These are phyloP conservation scores for Hydrophis major DNA, from an alignment of 2,797 vertebrate species.

Conservation along the genomic window DNA sequence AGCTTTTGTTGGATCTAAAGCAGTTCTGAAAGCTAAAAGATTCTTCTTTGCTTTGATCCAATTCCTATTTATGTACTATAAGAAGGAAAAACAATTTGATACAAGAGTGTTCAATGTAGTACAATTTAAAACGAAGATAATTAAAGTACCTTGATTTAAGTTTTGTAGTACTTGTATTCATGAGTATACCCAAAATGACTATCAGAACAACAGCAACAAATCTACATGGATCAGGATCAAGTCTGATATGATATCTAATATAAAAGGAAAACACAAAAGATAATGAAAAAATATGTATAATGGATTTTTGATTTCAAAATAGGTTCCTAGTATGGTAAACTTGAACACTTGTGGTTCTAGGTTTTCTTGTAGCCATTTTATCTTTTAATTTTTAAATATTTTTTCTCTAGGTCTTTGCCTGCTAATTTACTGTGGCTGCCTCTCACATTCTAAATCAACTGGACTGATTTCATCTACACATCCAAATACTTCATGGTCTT, in stretches of 20 bases:
- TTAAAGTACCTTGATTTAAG: constrained; percentile 83
- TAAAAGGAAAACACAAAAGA: background rate
- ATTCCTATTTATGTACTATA: background rate
- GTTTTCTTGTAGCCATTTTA: background rate
- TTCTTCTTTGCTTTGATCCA: background rate
- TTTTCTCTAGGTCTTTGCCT: background rate
- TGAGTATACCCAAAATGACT: constrained; percentile 79
- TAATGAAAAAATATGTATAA: background rate
- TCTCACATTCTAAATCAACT: background rate
- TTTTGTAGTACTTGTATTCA: constrained; percentile 79
- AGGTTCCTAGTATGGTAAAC: background rate
- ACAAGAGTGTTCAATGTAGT: background rate
- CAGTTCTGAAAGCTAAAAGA: background rate
- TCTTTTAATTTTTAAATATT: background rate
- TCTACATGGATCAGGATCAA: constrained; percentile 91
- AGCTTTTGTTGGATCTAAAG: background rate
- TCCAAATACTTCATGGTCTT: background rate
- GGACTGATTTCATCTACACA: background rate
- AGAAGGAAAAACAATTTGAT: constrained; percentile 5
- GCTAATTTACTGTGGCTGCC: too few relatives aligned
- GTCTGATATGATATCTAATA: constrained; percentile 79
- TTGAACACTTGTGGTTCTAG: background rate
- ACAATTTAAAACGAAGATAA: background rate
- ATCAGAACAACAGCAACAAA: constrained; percentile 78
- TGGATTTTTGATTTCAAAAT: background rate